Evolutionary conservation across 2,888 invertebrate genomes (phyloP).

Genomic region (Pheosia gnoma): DNA sequence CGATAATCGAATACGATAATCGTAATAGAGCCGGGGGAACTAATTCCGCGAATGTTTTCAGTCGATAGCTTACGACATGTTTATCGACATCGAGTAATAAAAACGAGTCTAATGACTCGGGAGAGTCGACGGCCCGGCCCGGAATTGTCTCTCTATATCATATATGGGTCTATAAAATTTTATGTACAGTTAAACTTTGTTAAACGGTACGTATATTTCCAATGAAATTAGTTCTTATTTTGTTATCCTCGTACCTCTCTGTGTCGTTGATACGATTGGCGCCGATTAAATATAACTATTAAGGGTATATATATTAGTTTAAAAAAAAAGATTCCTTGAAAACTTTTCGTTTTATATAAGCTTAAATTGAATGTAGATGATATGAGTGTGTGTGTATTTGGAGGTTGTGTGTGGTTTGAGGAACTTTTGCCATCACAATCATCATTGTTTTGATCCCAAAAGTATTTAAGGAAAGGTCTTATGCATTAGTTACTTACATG

Average conservation of each 20-base stretch:
- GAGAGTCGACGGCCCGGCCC: conserved; percentile 66
- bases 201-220: conserved; percentile 65
- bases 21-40: conserved; percentile 70
- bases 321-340: too few species aligned
- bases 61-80: conserved; percentile 81
- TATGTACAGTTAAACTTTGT: conserved; percentile 81
- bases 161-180: conserved; percentile 83
- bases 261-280: conserved; percentile 4
- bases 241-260: conserved; percentile 24
- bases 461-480: too few species aligned
- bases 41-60: conserved; percentile 81
- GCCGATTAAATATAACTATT: conserved; percentile 9
- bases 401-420: too few species aligned
- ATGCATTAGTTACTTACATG: too few species aligned
- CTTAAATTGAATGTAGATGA: too few species aligned
- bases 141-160: conserved; percentile 81
- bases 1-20: conserved; percentile 70
- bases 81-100: conserved; percentile 81
- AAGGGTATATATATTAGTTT: background rate
- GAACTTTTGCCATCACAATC: too few species aligned
- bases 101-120: conserved; percentile 81
- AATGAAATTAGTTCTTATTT: conserved; percentile 45
- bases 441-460: too few species aligned
- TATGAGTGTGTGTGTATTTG: too few species aligned
- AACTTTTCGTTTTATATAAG: too few species aligned